Evolutionary conservation across 2,113 vertebrate genomes (phyloP).

Genomic region (Semnornis frantzii): DNA sequence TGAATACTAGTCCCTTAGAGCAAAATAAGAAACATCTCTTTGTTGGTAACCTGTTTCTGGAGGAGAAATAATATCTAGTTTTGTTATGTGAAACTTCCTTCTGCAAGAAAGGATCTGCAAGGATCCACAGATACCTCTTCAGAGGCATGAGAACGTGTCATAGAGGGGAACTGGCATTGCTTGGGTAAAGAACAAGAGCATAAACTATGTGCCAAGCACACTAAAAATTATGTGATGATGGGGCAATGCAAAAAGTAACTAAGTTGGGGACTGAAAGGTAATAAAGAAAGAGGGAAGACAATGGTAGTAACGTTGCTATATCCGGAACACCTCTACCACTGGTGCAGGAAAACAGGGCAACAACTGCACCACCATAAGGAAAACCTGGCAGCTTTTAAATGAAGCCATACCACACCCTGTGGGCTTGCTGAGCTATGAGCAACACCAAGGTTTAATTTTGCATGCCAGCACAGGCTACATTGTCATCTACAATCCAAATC

Average conservation of each 20-base stretch:
- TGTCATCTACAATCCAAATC: conserved; percentile 45
- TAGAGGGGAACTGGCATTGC: not conserved
- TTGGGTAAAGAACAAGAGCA: not conserved
- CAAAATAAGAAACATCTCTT: not conserved
- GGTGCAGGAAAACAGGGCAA: not conserved
- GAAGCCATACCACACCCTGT: conserved; percentile 1
- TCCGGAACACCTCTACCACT: not conserved
- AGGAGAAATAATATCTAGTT: not conserved
- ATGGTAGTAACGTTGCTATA: not conserved
- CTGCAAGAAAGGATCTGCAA: not conserved
- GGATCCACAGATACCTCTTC: not conserved
- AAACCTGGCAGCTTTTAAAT: not conserved
- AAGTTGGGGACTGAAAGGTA: not conserved
- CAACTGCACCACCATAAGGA: not conserved
- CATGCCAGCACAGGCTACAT: conserved; percentile 23
- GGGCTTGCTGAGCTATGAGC: conserved; percentile 14
- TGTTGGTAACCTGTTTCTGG: not conserved
- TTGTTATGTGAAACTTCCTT: not conserved
- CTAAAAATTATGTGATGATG: not conserved
- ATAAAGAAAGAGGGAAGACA: not conserved
- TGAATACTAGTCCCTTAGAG: not conserved
- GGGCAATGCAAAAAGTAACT: not conserved
- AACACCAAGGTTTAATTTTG: not conserved
- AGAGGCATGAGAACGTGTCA: not conserved
- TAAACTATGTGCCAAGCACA: not conserved